Evolutionary conservation across 2,113 vertebrate genomes (phyloP).

Genomic region (Anolis sagrei): DNA sequence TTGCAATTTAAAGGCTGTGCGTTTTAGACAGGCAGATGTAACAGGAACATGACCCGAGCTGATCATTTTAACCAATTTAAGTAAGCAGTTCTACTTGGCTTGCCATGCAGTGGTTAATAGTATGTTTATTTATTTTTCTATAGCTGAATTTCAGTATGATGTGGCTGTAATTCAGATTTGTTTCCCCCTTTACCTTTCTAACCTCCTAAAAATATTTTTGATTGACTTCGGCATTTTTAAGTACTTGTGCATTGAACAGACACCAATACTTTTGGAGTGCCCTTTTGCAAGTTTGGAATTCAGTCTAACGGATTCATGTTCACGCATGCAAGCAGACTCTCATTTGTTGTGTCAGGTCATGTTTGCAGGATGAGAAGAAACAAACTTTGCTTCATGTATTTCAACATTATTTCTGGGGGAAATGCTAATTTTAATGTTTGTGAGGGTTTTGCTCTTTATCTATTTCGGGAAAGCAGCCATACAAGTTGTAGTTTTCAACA

Average conservation of each 20-base stretch:
- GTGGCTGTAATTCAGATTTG: constrained; percentile 4
- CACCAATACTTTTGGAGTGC: background rate
- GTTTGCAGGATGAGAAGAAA: constrained; percentile 24
- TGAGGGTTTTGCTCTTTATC: background rate
- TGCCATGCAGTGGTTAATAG: constrained; percentile 38
- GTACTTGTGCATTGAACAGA: background rate
- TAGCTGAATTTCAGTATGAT: constrained; percentile 31
- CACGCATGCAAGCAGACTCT: background rate
- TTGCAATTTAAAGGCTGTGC: constrained; percentile 47
- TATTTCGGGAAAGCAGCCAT: constrained; percentile 46
- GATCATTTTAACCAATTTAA: constrained; percentile 32
- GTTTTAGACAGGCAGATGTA: background rate
- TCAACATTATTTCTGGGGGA: background rate
- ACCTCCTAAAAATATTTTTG: constrained; percentile 39
- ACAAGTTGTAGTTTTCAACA: constrained; percentile 30
- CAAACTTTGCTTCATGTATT: constrained; percentile 3
- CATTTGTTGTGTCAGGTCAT: fast-evolving
- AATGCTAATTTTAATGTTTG: background rate
- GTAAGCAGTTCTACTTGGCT: constrained; percentile 20
- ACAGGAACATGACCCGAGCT: constrained; percentile 27
- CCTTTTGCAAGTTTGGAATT: constrained; percentile 24
- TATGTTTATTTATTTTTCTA: constrained; percentile 23
- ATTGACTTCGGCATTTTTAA: background rate
- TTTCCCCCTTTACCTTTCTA: constrained; percentile 29
- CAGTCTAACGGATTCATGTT: background rate